Percentiles rank a stretch among this genome's conserved stretches.
phyloP scores from a whole-genome alignment of 2,113 vertebrate genomes.

The Nematolebias whitei region DNA sequence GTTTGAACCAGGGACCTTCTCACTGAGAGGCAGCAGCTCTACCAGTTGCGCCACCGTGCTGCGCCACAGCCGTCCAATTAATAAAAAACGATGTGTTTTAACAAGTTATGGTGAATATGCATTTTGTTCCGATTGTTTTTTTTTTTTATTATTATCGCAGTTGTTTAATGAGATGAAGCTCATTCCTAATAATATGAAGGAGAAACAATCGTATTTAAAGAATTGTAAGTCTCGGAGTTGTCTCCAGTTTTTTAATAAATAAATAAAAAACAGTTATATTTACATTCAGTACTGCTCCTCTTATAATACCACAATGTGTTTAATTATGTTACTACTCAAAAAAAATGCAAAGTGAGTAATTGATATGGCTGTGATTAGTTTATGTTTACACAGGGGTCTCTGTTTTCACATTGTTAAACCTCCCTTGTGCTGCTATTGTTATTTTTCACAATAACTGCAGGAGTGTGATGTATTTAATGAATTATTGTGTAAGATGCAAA shows the following conservation, averaged over 20 bases:
- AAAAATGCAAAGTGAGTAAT: neutral
- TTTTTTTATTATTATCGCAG: no score
- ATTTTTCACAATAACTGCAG: neutral
- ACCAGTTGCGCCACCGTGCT: no score
- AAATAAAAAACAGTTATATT: neutral
- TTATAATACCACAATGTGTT: neutral
- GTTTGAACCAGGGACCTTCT: no score
- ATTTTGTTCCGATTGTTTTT: neutral
- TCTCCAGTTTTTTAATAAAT: slow-evolving; percentile 4
- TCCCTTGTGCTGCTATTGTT: neutral
- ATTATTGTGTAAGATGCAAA: neutral
- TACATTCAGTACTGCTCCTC: neutral
- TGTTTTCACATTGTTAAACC: neutral
- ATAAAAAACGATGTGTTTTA: neutral
- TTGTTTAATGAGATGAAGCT: neutral
- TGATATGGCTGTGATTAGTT: neutral
- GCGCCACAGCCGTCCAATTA: no score
- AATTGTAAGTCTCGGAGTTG: neutral
- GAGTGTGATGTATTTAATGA: neutral
- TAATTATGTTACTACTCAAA: neutral
- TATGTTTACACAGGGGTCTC: neutral
- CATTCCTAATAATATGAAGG: neutral
- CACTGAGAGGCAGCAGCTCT: no score
- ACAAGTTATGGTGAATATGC: neutral
- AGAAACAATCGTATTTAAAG: neutral